These are phyloP conservation scores for Syrrhaptes paradoxus DNA, from an alignment of 2,113 vertebrate genomes.

Conservation along the genomic window DNA sequence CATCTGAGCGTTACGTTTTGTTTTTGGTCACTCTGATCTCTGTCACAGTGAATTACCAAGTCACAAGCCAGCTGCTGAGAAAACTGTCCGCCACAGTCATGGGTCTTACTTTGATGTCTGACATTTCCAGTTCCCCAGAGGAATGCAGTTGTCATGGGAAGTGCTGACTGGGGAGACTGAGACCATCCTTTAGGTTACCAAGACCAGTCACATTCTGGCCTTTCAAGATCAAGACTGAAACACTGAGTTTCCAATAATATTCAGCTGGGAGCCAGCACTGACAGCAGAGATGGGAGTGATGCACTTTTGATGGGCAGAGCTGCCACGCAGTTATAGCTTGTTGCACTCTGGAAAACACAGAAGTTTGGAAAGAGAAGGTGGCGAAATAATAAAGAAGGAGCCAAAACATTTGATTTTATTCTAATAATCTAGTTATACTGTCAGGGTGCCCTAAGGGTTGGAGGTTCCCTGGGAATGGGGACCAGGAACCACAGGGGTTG, in stretches of 20 bases:
- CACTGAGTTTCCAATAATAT: not conserved
- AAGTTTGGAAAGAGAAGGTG: not conserved
- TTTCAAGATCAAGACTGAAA: not conserved
- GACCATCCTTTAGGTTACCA: not conserved
- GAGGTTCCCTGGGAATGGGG: not conserved
- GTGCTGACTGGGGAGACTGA: not conserved
- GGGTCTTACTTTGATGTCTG: not conserved
- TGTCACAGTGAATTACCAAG: not conserved
- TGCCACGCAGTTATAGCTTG: not conserved
- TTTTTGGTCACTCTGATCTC: constrained; percentile 1
- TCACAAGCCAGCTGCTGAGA: not conserved
- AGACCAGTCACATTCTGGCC: not conserved
- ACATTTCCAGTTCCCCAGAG: not conserved
- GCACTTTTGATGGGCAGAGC: not conserved
- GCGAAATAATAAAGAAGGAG: not conserved
- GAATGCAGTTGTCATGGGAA: not conserved
- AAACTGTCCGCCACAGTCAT: not conserved
- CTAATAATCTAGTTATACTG: not conserved
- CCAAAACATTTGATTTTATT: not conserved
- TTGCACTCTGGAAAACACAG: not conserved
- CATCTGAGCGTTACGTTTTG: not conserved
- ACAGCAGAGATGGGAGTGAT: not conserved
- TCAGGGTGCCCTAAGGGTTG: not conserved
- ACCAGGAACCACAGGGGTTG: not conserved
- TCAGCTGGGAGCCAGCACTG: not conserved